Conservation (phyloP, 2,797 vertebrate genomes). For the Lacerta viridis region DNA sequence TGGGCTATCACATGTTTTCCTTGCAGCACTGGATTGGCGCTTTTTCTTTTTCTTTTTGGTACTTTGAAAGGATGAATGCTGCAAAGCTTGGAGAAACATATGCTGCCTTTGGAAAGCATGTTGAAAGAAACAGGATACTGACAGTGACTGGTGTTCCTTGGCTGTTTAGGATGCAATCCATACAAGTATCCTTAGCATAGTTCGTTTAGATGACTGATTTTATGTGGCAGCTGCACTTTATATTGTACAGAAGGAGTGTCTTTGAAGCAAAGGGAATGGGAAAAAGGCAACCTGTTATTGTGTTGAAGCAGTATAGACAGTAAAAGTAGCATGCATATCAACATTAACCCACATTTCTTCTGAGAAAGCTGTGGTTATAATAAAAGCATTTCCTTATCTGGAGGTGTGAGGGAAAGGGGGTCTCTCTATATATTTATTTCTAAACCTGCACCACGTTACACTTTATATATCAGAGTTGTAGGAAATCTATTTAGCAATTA, state of each 20-base stretch:
- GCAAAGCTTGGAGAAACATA: not conserved
- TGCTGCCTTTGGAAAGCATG: not conserved
- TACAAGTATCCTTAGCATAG: not conserved
- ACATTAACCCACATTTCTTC: not conserved
- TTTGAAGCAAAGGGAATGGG: not conserved
- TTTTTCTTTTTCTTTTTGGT: not conserved
- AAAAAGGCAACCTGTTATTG: not conserved
- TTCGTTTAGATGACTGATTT: conserved; percentile 15
- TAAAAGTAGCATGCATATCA: not conserved
- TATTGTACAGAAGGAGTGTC: not conserved
- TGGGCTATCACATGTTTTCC: not conserved
- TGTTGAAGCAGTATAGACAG: not conserved
- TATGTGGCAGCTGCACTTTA: conserved; percentile 13
- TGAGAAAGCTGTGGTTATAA: not conserved
- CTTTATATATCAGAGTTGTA: not conserved
- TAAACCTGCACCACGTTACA: not conserved
- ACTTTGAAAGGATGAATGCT: not conserved
- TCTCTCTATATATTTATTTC: not conserved
- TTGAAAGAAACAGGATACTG: not conserved
- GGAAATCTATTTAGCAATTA: not conserved
- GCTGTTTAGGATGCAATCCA: not conserved
- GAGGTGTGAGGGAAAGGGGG: not conserved
- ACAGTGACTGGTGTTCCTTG: not conserved
- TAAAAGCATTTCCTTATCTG: not conserved
- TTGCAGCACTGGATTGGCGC: no score